Evolutionary conservation across 2,797 vertebrate genomes (phyloP), one percentile per base, ranked within the genome.

Genomic region (Galago senegalensis): DNA sequence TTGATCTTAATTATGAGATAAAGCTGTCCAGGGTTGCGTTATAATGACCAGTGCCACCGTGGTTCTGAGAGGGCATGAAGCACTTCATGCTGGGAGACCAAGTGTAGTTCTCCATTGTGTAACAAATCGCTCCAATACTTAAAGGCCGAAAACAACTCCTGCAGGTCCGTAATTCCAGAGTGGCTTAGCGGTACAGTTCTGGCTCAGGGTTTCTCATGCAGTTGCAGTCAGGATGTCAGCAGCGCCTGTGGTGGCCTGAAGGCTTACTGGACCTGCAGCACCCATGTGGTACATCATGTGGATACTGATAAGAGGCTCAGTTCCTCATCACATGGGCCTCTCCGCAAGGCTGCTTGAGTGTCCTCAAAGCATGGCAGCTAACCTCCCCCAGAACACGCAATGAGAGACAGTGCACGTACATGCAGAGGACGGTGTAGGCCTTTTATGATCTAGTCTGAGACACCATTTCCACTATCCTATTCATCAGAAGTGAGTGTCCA

Each of bases 1-100:
- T 43, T 56, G 58, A 87, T 86, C 37, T 91, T 89, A 20, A 77
- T 49, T 70, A 34, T 40, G 80, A 91, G 49, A 93, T 29, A 49
- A 73, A n/a, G 18, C 18, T 70, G 23, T 7, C 11, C 61, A 60
- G 79, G n/a, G n/a, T 46, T 65, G 65, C 14, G 12, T 31, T 53
- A 37, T 65, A 87, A 31, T 31, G 58, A 27, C 34, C 73, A 49
- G 23, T 16, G 73, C 12, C 58, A 58, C 37, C 8, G 13, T 10
- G 12, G 61, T 7, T 87, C 81, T 79, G 34, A 80, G 69, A 7
- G 61, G 3, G 31, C 60, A 20, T 20, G 21, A 82, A 67, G 58
- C 83, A 53, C 73, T 84, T 92, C 91, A 70, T 53, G 23, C 37
- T 65, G 25, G 60, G 46, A 72, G 20, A 25, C 31, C 40, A 72